A percentile compares a stretch with the other conserved stretches of the same genome.
Conservation (phyloP, 2,888 invertebrate genomes). For the Mamestra brassicae region DNA sequence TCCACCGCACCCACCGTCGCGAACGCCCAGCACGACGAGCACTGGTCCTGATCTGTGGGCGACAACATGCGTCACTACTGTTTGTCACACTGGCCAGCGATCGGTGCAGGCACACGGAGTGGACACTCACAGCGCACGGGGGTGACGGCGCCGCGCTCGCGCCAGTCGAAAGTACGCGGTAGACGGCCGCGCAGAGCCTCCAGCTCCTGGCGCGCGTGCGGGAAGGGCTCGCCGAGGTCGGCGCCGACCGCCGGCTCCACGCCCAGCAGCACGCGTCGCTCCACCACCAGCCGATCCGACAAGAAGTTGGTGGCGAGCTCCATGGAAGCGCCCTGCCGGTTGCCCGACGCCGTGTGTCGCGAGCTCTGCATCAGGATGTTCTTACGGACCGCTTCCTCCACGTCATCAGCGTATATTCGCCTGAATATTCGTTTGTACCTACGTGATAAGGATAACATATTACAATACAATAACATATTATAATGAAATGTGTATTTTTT, state of each 20-base stretch:
- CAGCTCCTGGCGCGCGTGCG: constrained; percentile 71
- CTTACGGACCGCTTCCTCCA: constrained; percentile 83
- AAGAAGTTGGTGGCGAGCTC: constrained; percentile 65
- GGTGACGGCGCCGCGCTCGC: constrained; percentile 81
- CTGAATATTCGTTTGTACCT: constrained; percentile 73
- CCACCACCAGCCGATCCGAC: constrained; percentile 57
- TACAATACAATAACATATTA: too few species aligned
- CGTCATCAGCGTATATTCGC: constrained; percentile 76
- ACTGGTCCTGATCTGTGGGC: constrained; percentile 78
- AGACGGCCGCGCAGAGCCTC: constrained; percentile 68
- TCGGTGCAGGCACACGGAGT: too few species aligned
- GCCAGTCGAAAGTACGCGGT: constrained; percentile 83
- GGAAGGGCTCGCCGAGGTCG: constrained; percentile 70
- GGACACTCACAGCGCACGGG: constrained; percentile 79
- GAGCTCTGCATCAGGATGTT: constrained; percentile 76
- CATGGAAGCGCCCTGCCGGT: constrained; percentile 82
- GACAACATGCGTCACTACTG: constrained; percentile 9
- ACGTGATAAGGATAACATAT: not conserved
- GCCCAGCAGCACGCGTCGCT: constrained; percentile 47
- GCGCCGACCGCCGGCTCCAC: constrained; percentile 16
- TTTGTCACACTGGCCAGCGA: not conserved
- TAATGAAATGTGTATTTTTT: too few species aligned
- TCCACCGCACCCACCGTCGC: constrained; percentile 85
- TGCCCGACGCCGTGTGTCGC: constrained; percentile 79
- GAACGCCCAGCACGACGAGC: constrained; percentile 87